Evolutionary conservation across 2,888 invertebrate species (phyloP).

Genomic region (Diogma glabrata): DNA sequence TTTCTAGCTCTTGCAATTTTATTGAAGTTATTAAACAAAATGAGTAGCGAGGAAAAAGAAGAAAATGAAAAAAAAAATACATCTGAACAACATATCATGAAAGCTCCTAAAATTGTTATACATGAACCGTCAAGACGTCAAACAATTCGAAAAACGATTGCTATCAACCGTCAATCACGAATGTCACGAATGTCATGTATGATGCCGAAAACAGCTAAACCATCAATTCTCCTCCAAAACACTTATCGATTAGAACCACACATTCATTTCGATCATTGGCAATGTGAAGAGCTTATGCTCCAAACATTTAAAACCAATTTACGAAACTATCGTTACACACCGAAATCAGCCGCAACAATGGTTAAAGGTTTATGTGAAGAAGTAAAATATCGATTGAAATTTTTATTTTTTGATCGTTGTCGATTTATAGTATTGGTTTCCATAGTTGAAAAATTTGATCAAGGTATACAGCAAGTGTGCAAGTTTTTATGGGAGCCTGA

Average conservation of each 20-base stretch:
- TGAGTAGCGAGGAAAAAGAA: no score
- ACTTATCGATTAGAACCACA: constrained; percentile 2
- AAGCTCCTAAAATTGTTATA: no score
- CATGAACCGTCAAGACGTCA: no score
- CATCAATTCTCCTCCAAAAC: not conserved
- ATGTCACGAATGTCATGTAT: no score
- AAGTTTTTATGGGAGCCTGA: not conserved
- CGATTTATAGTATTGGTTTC: not conserved
- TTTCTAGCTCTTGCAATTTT: no score
- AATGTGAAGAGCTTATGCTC: not conserved
- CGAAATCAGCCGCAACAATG: not conserved
- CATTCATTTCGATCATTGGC: not conserved
- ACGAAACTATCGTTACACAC: not conserved
- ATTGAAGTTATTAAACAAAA: no score
- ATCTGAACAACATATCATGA: no score
- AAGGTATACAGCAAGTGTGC: not conserved
- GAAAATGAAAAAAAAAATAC: no score
- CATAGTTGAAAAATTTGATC: not conserved
- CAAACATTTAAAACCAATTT: not conserved
- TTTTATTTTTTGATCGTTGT: not conserved
- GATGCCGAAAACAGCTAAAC: no score
- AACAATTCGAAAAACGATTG: no score
- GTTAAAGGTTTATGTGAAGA: constrained; percentile 4
- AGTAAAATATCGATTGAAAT: constrained; percentile 4
- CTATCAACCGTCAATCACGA: no score